Evolutionary conservation across 2,113 vertebrate genomes (phyloP), one percentile per base, ranked within the genome.

Genomic region (Zapus hudsonius): DNA sequence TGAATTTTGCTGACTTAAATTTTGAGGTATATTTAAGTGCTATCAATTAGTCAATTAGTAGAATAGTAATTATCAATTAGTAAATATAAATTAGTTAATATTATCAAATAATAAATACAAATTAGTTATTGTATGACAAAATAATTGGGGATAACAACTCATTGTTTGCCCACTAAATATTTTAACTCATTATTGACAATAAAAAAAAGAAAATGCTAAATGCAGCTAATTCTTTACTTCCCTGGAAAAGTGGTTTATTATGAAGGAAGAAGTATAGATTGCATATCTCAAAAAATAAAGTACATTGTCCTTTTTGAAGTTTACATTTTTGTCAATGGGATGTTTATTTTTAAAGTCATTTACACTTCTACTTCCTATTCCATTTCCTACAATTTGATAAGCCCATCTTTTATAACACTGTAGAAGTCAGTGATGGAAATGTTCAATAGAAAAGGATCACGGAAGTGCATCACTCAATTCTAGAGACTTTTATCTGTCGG

Each of bases 1-100:
- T 42, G 47, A 84, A 66, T 82, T 92, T 73, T 55, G 38, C 63
- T 83, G 55, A 67, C 36, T 92, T 69, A 61, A 89, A 80, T 3
- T 47, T 20, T 64, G 55, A 86, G 42, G 17, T 22, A 1, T 5
- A 67, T 38, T 84, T 92, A 80, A 73, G 25, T n/a, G n/a, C n/a
- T n/a, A n/a, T n/a, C n/a, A n/a, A n/a, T n/a, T n/a, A n/a, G n/a
- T n/a, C n/a, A n/a, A n/a, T n/a, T n/a, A n/a, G n/a, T 5, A 81
- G 66, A 16, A 12, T 10, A 36, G 55, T 93, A 9, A 23, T 23
- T 7, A 29, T 86, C 86, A 69, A 23, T 55, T 72, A 40, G 33
- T 31, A 69, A 67, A 87, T 66, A 47, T 93, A 44, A 64, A 52
- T n/a, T 11, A 52, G 29, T 90, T 74, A 64, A 36, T 72, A 74